Base-by-base conservation (phyloP, 2,113 vertebrate genomes). In the Gobiocypris rarus region DNA sequence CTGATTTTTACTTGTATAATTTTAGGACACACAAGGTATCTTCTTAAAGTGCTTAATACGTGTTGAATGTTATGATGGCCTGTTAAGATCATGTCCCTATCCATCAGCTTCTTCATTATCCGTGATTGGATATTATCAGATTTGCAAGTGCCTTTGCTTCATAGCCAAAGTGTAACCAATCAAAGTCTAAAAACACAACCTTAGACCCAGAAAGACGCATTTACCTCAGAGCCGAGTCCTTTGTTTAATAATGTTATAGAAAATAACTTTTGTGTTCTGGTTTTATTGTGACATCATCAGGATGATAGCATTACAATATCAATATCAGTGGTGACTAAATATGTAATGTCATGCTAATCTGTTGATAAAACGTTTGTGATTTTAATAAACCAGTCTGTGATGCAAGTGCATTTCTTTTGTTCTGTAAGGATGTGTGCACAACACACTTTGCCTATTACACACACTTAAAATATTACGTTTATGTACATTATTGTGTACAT, bases 71-170 rank as follows among this genome's bases (percentile, higher is more conserved):
- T 67, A 19, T 4, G 28, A 67, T 19, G 15, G 31, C 1, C 8
- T 69, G 8, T 70, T 11, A 70, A 70, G 34, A 22, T 3, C 2
- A 65, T 65, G 7, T 9, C 31, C 3, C 5, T 65, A 7, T 69
- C 63, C 3, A n/a, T 41, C n/a, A 52, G 26, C 43, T 28, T 52
- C 9, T 22, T 6, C 5, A 7, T 1, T 17, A n/a, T n/a, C 11
- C 43, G 15, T 81, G 41, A 34, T 52, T 19, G 15, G 41, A 50
- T 34, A 15, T 45, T 7, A 14, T 65, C 15, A n/a, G 58, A 67
- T 67, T 24, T 31, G 59, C 22, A 67, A 81, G 78, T 81, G 78
- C 78, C 78, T 81, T 67, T 34, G 43, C 61, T 48, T 67, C 9
- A 45, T 19, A 31, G 52, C 78, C 61, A 50, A 81, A 52, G 41